These are phyloP conservation scores for Tarsius wallacei DNA, from an alignment of 2,797 vertebrate genomes.

Conservation along the genomic window DNA sequence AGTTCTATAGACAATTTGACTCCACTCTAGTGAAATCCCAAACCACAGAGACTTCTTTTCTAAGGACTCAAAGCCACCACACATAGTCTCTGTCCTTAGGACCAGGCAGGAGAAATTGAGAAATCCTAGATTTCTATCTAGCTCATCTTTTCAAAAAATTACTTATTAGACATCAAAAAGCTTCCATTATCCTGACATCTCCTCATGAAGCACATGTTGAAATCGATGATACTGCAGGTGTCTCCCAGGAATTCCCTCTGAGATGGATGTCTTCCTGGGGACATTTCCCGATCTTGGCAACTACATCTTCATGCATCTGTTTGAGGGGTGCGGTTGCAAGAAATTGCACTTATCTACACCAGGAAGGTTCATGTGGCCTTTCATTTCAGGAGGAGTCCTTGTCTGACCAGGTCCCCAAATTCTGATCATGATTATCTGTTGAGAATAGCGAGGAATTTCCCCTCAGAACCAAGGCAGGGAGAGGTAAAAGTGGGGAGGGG, in stretches of 20 bases:
- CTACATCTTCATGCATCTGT: background rate
- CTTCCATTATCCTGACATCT: background rate
- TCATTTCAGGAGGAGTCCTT: background rate
- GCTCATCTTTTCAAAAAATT: slow-evolving; percentile 23
- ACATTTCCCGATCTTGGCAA: background rate
- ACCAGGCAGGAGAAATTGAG: background rate
- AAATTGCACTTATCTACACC: background rate
- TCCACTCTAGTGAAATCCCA: background rate
- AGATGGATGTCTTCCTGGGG: background rate
- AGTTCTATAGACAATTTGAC: background rate
- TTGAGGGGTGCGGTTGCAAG: background rate
- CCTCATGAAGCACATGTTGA: background rate
- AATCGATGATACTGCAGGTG: background rate
- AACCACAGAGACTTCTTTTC: background rate
- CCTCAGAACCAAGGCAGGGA: background rate
- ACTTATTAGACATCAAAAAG: background rate
- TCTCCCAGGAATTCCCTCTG: background rate
- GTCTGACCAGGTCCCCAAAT: background rate
- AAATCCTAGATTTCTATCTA: slow-evolving; percentile 32
- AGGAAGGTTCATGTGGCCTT: slow-evolving; percentile 17
- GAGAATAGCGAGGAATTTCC: background rate
- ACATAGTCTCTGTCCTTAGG: background rate
- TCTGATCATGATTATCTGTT: background rate
- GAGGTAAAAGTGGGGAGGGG: background rate
- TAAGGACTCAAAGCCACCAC: background rate